A percentile compares a stretch with the other conserved stretches of the same genome.
Conservation (phyloP, 2,797 vertebrate genomes). For the Hirundo rustica region DNA sequence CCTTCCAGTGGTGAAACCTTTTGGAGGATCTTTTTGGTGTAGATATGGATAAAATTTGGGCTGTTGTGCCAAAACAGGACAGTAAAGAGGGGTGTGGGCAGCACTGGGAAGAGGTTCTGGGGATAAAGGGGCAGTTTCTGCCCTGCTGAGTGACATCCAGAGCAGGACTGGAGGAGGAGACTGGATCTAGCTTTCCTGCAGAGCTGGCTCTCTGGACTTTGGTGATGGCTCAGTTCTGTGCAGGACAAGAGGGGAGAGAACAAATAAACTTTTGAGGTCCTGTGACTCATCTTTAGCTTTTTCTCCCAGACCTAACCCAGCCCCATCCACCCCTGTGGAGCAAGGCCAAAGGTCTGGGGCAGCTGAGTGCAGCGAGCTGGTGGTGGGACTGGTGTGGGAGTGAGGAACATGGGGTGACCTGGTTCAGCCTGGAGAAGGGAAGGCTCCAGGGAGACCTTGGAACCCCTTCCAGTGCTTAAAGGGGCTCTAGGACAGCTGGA, state of each 20-base stretch:
- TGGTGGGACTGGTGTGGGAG: background rate
- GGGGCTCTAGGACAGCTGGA: background rate
- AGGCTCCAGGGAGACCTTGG: background rate
- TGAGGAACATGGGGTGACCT: background rate
- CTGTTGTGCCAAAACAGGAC: background rate
- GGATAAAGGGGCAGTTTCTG: background rate
- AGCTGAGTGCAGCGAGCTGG: rapidly evolving
- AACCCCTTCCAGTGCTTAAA: background rate
- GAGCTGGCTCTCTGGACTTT: background rate
- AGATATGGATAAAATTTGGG: rapidly evolving
- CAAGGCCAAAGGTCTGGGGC: background rate
- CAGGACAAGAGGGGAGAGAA: background rate
- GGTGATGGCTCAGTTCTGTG: background rate
- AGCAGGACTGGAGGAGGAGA: background rate
- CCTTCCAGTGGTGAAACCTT: background rate
- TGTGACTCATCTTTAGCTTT: background rate
- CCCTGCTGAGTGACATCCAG: background rate
- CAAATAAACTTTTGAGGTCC: background rate
- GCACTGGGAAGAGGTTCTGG: background rate
- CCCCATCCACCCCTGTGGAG: background rate
- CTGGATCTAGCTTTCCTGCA: background rate
- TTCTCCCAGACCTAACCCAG: background rate
- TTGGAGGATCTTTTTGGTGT: background rate
- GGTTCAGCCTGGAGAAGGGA: background rate
- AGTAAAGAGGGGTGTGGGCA: background rate